Evolutionary conservation across 2,113 vertebrate genomes (phyloP), one percentile per base, ranked within the genome.

Genomic region (Gobius niger): DNA sequence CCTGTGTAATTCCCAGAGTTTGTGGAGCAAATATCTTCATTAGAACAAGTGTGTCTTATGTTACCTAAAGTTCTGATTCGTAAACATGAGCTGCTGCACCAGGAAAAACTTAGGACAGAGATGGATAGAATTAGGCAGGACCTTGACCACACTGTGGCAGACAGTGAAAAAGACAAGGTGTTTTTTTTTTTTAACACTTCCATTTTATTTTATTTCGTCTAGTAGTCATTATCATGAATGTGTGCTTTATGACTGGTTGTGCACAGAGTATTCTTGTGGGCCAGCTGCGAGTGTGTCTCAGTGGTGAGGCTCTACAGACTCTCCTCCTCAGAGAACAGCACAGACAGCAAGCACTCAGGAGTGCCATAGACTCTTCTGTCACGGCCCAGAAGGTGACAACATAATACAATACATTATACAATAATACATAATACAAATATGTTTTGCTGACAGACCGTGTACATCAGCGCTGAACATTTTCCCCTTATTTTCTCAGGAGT

Each of bases 91-190:
- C 64, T 1, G 50, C 78, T 10, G 1, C 68, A 81, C 7, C 71
- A 5, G 78, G 69, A 1, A 4, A 65, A 15, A 61, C 78, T 90
- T 0, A 68, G 0, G 8, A 42, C 77, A 10, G 67, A 68, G 9
- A 67, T 83, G 76, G 67, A 41, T 1, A 6, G 50, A n/a, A 42
- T 82, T 53, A 66, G 40, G n/a, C n/a, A 41, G 64, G 75, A 62
- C 62, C 60, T 86, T 64, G 65, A 82, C 67, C 67, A 81, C 47
- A 44, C 0, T 1, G 5, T 80, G 68, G n/a, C 62, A 4, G 24
- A 63, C 19, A 85, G 82, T 4, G 77, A 86, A 65, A 56, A 76
- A 49, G 65, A 83, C 24, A 85, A 76, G 88, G 86, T 88, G 19
- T 0, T 16, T 1, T 56, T 56, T 13, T 6, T 14, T 9, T 16